Percentiles rank a stretch among this genome's conserved stretches.
Evolutionary conservation across 2,113 vertebrate genomes (phyloP).

Genomic region (Alosa alosa): DNA sequence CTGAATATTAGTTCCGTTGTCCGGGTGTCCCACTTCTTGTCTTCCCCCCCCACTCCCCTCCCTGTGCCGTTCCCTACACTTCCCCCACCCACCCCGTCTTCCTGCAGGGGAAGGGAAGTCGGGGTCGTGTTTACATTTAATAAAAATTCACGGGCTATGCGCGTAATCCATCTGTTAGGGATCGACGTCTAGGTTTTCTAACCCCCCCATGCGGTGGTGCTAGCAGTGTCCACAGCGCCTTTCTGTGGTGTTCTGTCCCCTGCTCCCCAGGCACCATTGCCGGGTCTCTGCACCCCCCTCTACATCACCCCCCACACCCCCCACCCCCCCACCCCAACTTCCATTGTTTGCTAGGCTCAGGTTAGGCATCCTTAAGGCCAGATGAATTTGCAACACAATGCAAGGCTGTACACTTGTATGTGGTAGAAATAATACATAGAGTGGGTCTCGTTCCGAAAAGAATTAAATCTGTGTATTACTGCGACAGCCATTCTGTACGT

Average conservation of each 20-base stretch:
- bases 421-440: neutral
- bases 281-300: neutral
- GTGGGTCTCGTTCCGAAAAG: neutral
- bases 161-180: neutral
- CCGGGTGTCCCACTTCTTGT: slow-evolving; percentile 53
- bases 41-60: neutral
- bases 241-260: neutral
- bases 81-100: neutral
- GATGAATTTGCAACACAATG: neutral
- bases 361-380: neutral
- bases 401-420: neutral
- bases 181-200: neutral
- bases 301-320: neutral
- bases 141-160: neutral
- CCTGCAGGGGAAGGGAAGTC: neutral
- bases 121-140: neutral
- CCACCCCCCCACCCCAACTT: slow-evolving; percentile 19
- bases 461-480: neutral
- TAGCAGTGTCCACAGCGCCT: neutral
- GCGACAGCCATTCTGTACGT: neutral
- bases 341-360: slow-evolving; percentile 52
- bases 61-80: slow-evolving; percentile 36
- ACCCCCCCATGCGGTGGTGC: neutral
- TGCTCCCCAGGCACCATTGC: neutral
- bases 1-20: slow-evolving; percentile 51